Evolutionary conservation across 2,113 vertebrate species (phyloP), one percentile per base, ranked within the genome.

Genomic region (Fulica atra): DNA sequence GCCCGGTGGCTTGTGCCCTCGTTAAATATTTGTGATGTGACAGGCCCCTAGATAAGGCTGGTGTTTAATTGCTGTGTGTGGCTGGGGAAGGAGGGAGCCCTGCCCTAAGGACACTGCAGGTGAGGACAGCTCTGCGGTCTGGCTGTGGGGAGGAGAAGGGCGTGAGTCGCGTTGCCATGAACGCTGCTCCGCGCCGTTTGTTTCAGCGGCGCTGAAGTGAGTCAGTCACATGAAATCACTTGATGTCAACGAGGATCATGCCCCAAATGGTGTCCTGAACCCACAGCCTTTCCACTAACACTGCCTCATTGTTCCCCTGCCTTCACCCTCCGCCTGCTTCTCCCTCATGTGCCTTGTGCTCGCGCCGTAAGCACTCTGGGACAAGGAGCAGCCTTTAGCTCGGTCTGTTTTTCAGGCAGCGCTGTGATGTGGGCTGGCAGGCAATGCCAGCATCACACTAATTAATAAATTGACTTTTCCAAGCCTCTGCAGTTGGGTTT

Each of bases 161-260:
- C 14, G 2, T 44, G 78, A 53, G 66, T 0, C 0, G 6, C 72
- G 5, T 31, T 14, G 7, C 3, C 70, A 19, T 4, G 40, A 33
- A 3, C 40, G 31, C 76, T 7, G 82, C 91, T 71, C 16, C 61
- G 3, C 7, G 18, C 59, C 1, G 35, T 35, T 42, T 1, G 54
- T 57, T 60, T 65, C 86, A 13, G 81, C 65, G 2, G 65, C 91
- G 53, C 84, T 3, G 65, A 8, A 16, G 86, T 4, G 80, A 68
- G 48, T 71, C 71, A 26, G 89, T 92, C 95, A 82, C 88, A 84
- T 81, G 94, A 84, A 90, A 64, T 93, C 94, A 60, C 96, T 94
- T 33, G 86, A 91, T 97, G 94, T 69, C 93, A 85, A 77, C 12
- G 44, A 72, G 81, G 50, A 61, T 85, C 89, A 48, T 48, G 89